Evolutionary conservation across 2,888 invertebrate genomes (phyloP).

Genomic region (Sminthurinus aureus): DNA sequence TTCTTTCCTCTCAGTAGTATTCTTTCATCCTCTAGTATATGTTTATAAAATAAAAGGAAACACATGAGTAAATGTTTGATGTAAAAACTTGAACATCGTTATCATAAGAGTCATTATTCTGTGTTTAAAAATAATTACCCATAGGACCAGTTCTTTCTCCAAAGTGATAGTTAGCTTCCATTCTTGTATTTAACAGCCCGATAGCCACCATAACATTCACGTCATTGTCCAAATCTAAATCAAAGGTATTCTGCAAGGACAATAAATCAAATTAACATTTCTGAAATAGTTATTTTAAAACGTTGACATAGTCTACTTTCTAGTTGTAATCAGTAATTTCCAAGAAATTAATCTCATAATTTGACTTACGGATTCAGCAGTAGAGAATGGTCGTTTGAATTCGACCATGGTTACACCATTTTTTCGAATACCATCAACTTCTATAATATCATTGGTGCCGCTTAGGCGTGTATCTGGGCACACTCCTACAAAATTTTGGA

Average conservation of each 20-base stretch:
- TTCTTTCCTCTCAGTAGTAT: slow-evolving; percentile 40
- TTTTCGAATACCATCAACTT: slow-evolving; percentile 79
- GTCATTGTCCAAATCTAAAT: slow-evolving; percentile 73
- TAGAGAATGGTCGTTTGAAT: slow-evolving; percentile 75
- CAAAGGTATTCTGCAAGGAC: slow-evolving; percentile 58
- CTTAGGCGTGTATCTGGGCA: slow-evolving; percentile 81
- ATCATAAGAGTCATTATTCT: not conserved
- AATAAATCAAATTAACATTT: not conserved
- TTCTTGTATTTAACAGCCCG: slow-evolving; percentile 79
- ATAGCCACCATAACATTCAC: slow-evolving; percentile 87
- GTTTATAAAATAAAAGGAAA: not conserved
- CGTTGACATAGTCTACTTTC: too few species aligned
- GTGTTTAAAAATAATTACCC: slow-evolving; percentile 60
- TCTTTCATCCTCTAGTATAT: slow-evolving; percentile 33
- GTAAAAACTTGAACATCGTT: not conserved
- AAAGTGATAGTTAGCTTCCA: slow-evolving; percentile 85
- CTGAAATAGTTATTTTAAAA: too few species aligned
- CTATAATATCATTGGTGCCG: slow-evolving; percentile 75
- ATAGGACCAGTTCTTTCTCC: slow-evolving; percentile 71
- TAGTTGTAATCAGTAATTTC: too few species aligned
- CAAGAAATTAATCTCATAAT: too few species aligned
- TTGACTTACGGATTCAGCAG: slow-evolving; percentile 52
- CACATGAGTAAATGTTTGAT: not conserved
- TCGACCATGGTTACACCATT: slow-evolving; percentile 82
- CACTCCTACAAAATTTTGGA: too few species aligned